A percentile compares a stretch with the other conserved stretches of the same genome.
Evolutionary conservation across 2,888 invertebrate species (phyloP).

Genomic region (Sturmia bella): DNA sequence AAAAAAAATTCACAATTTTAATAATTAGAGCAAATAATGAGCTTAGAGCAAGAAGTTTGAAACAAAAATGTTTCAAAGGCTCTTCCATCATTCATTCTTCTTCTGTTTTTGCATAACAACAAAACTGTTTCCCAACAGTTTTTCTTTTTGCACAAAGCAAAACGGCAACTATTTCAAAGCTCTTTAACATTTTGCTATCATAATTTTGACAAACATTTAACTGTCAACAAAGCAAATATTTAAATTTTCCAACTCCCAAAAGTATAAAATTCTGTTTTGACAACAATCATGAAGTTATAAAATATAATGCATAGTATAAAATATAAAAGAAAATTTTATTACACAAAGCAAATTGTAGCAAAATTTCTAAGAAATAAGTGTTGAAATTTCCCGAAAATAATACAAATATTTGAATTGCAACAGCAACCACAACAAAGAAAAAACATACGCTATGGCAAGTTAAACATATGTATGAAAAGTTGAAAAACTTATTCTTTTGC

Average conservation of each 20-base stretch:
- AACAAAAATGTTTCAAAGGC: too few relatives aligned
- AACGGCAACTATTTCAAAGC: neutral
- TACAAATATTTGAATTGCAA: constrained; percentile 6
- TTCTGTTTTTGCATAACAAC: too few relatives aligned
- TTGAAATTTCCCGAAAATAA: constrained; percentile 35
- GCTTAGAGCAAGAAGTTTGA: too few relatives aligned
- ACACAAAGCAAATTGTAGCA: constrained; percentile 7
- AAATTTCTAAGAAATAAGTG: constrained; percentile 48
- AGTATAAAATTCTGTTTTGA: neutral
- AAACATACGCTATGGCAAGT: constrained; percentile 4
- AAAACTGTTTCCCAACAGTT: neutral
- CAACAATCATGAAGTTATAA: neutral
- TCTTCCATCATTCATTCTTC: too few relatives aligned
- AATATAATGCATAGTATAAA: constrained; percentile 9
- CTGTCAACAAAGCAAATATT: constrained; percentile 6
- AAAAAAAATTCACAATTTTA: too few relatives aligned
- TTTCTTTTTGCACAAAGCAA: neutral
- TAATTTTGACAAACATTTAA: constrained; percentile 16
- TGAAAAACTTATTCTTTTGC: constrained; percentile 1
- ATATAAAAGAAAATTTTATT: constrained; percentile 15
- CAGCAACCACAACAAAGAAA: neutral
- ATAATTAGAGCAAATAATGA: too few relatives aligned
- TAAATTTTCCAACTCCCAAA: constrained; percentile 1
- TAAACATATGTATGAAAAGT: constrained; percentile 18
- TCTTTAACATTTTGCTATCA: neutral